Conservation (phyloP, 1,140 invertebrate genomes). For the Eupristina koningsbergeri region DNA sequence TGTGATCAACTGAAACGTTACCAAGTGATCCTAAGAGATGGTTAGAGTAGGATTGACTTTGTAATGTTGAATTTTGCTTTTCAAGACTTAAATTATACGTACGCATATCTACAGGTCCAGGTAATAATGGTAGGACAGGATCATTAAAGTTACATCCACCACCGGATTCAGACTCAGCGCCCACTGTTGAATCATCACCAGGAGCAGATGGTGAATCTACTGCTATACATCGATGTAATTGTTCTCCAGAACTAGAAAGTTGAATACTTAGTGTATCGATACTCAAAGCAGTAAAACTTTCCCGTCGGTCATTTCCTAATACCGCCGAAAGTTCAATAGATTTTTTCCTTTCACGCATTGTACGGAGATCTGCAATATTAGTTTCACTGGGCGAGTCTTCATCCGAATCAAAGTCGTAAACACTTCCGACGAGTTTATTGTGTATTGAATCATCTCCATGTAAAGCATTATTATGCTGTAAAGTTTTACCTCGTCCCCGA, state of each 20-base stretch:
- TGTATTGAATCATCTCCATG: constrained; percentile 76
- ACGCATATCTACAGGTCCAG: constrained; percentile 89
- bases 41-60: constrained; percentile 75
- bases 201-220: constrained; percentile 54
- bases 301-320: constrained; percentile 21
- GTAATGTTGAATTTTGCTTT: constrained; percentile 73
- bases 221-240: constrained; percentile 64
- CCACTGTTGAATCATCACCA: constrained; percentile 58
- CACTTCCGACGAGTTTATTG: constrained; percentile 87
- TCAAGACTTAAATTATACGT: constrained; percentile 79
- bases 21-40: constrained; percentile 76
- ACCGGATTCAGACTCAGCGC: constrained; percentile 58
- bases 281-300: neutral
- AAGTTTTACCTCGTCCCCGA: constrained; percentile 73
- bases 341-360: constrained; percentile 85
- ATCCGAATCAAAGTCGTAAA: constrained; percentile 89
- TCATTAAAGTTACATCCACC: constrained; percentile 71
- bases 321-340: constrained; percentile 78
- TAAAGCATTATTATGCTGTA: constrained; percentile 63
- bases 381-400: constrained; percentile 84
- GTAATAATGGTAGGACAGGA: constrained; percentile 81
- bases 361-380: constrained; percentile 84
- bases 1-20: constrained; percentile 77
- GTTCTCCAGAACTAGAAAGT: neutral
- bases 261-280: neutral